Evolutionary conservation across 1,140 invertebrate species (phyloP).

Genomic region (Papilio xuthus): DNA sequence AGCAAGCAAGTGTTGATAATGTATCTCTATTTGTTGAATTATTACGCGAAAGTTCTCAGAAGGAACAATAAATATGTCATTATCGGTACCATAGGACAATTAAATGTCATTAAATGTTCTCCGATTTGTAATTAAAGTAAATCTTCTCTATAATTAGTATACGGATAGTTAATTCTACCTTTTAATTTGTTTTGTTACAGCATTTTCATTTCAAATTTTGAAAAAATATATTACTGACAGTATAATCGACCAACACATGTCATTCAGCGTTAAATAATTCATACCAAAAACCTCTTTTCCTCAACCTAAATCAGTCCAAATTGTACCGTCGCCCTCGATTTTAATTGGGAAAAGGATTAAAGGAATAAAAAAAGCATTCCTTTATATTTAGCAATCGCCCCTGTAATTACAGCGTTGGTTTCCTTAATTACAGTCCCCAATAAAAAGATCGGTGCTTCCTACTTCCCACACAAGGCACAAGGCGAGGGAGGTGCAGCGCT

Average conservation of each 20-base stretch:
- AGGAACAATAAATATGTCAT: background rate
- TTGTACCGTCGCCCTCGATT: conserved; percentile 33
- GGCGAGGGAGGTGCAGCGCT: conserved; percentile 48
- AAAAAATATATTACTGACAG: background rate
- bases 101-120: background rate
- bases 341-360: conserved; percentile 40
- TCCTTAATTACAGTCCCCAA: conserved; percentile 76
- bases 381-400: conserved; percentile 80
- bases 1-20: conserved; percentile 32
- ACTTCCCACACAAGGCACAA: conserved; percentile 65
- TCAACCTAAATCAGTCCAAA: conserved; percentile 18
- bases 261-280: conserved; percentile 31
- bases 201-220: background rate
- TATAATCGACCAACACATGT: background rate
- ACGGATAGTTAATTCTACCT: background rate
- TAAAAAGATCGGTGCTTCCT: conserved; percentile 76
- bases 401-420: conserved; percentile 76
- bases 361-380: conserved; percentile 61
- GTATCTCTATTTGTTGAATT: conserved; percentile 3
- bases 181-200: background rate
- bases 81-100: background rate
- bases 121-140: background rate
- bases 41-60: conserved; percentile 9
- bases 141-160: background rate
- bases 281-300: conserved; percentile 25